These are phyloP conservation scores for Cepaea hortensis DNA, from an alignment of 2,888 invertebrate genomes.

Conservation along the genomic window DNA sequence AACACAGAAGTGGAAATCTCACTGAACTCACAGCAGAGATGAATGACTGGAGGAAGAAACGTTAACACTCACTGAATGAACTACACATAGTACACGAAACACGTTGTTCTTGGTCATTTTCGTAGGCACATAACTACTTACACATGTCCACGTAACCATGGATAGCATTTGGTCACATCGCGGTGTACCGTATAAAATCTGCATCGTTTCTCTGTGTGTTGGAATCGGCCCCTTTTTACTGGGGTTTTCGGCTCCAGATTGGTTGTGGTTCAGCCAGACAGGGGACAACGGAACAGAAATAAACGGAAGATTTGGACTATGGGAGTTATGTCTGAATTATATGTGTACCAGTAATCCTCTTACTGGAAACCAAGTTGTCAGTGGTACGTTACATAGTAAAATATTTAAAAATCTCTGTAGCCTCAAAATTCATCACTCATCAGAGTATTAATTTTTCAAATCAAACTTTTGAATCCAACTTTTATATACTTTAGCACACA, in stretches of 20 bases:
- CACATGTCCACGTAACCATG: constrained; percentile 15
- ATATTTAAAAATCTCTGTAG: not conserved
- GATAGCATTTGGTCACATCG: constrained; percentile 46
- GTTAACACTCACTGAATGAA: too few species aligned
- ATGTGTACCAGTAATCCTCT: constrained; percentile 41
- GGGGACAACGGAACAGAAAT: constrained; percentile 40
- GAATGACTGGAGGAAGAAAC: too few species aligned
- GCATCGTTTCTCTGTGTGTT: constrained; percentile 36
- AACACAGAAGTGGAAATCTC: too few species aligned
- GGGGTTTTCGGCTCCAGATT: constrained; percentile 47
- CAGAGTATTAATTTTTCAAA: not conserved
- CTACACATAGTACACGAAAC: too few species aligned
- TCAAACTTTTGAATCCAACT: not conserved
- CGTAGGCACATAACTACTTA: too few species aligned
- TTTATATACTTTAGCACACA: not conserved
- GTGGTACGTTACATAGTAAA: constrained; percentile 21
- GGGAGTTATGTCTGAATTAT: constrained; percentile 41
- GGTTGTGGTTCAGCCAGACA: constrained; percentile 38
- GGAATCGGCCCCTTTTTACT: constrained; percentile 45
- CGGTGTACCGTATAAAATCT: constrained; percentile 35
- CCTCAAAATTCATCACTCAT: too few species aligned
- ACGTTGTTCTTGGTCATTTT: too few species aligned
- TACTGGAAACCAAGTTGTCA: constrained; percentile 38
- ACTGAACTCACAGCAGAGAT: too few species aligned
- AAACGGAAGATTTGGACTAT: constrained; percentile 40